A percentile compares a stretch with the other conserved stretches of the same genome.
These are phyloP conservation scores for Zaprionus capensis DNA, from an alignment of 1,140 invertebrate genomes.

Conservation along the genomic window DNA sequence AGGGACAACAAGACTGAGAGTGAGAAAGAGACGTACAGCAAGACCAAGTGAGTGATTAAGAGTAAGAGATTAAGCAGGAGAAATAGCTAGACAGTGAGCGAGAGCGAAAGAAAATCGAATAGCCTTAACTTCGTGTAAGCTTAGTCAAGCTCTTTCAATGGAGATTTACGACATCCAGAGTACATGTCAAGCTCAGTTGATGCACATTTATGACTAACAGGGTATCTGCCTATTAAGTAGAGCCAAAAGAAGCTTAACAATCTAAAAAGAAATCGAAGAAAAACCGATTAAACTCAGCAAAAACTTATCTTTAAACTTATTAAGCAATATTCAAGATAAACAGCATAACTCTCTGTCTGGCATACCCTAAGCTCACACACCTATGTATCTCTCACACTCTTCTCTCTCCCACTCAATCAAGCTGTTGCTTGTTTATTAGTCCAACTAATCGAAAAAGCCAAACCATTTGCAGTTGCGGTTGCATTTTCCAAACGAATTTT, in stretches of 20 bases:
- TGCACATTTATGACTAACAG: too few species aligned
- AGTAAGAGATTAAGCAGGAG: too few species aligned
- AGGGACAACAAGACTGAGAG: background rate
- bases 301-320: background rate
- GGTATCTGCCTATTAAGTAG: too few species aligned
- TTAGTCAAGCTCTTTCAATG: too few species aligned
- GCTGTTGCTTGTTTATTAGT: background rate
- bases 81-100: too few species aligned
- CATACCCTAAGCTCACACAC: background rate
- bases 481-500: background rate
- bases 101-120: too few species aligned
- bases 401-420: background rate
- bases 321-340: too few species aligned
- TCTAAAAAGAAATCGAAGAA: background rate
- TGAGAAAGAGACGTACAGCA: too few species aligned
- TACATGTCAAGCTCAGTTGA: too few species aligned
- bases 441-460: constrained; percentile 1
- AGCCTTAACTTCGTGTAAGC: too few species aligned
- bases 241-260: too few species aligned
- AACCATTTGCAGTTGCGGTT: background rate
- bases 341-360: background rate
- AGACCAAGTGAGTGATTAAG: background rate
- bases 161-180: too few species aligned
- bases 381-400: background rate
- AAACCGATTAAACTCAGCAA: background rate